Conservation (phyloP, 2,888 invertebrate genomes). For the Neoascia interrupta region DNA sequence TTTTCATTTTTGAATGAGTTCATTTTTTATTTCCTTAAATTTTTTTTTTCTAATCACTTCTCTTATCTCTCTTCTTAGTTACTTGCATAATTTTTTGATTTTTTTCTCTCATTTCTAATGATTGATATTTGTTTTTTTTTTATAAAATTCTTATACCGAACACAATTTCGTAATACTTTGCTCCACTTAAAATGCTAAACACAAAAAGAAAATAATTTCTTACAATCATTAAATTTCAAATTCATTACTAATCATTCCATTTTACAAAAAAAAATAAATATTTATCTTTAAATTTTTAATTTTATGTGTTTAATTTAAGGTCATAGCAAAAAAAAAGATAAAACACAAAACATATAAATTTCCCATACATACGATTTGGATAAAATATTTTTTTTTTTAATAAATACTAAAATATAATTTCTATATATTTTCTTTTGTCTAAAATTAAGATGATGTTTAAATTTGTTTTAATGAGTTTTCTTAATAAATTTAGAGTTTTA, state of each 20-base stretch:
- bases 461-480: constrained; percentile 13
- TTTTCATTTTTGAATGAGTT: constrained; percentile 24
- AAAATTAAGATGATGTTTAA: constrained; percentile 3
- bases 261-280: not conserved
- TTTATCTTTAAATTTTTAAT: not conserved
- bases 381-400: constrained; percentile 56
- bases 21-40: constrained; percentile 20
- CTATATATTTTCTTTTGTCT: constrained; percentile 2
- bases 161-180: constrained; percentile 60
- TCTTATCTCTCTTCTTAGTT: constrained; percentile 11
- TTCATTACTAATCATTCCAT: constrained; percentile 28
- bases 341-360: constrained; percentile 7
- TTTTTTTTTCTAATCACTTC: constrained; percentile 24
- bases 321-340: constrained; percentile 14
- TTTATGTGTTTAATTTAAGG: not conserved
- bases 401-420: constrained; percentile 53
- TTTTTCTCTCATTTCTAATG: constrained; percentile 8
- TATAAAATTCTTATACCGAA: constrained; percentile 39
- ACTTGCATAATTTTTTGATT: not conserved
- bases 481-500: constrained; percentile 50
- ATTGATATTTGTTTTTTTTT: constrained; percentile 19
- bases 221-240: constrained; percentile 34
- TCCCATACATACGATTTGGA: constrained; percentile 31
- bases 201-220: not conserved
- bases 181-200: constrained; percentile 40